Conservation (phyloP, 2,113 vertebrate genomes). For the Apodemus sylvaticus region DNA sequence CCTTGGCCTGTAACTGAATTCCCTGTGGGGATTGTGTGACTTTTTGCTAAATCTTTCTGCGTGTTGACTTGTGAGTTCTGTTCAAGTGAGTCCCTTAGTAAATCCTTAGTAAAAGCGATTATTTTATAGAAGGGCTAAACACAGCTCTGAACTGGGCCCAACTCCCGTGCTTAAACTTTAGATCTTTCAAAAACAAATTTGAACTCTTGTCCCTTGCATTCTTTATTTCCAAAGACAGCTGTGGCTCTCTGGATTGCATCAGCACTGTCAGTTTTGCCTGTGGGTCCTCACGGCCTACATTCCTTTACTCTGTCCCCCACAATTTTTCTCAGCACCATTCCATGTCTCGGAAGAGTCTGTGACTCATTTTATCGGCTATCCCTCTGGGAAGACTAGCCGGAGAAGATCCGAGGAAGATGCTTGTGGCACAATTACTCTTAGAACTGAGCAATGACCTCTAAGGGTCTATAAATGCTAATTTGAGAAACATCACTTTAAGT, state of each 20-base stretch:
- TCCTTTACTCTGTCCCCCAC: neutral
- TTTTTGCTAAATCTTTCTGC: slow-evolving; percentile 24
- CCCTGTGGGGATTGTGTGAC: neutral
- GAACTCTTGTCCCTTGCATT: neutral
- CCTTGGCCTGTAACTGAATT: neutral
- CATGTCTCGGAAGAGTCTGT: slow-evolving; percentile 20
- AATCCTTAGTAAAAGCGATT: slow-evolving; percentile 52
- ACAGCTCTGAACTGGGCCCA: slow-evolving; percentile 32
- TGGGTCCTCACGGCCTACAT: neutral
- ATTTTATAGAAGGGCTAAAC: slow-evolving; percentile 57
- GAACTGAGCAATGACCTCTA: slow-evolving; percentile 27
- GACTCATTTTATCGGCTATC: slow-evolving; percentile 9
- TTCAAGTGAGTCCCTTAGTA: slow-evolving; percentile 54
- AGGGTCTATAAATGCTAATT: slow-evolving; percentile 6
- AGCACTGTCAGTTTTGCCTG: slow-evolving; percentile 24
- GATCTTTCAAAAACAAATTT: slow-evolving; percentile 10
- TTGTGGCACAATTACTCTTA: slow-evolving; percentile 40
- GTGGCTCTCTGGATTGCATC: neutral
- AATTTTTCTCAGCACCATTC: neutral
- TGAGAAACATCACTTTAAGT: slow-evolving; percentile 27
- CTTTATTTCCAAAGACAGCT: neutral
- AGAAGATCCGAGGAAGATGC: slow-evolving; percentile 3
- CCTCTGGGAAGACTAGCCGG: neutral
- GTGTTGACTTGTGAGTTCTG: slow-evolving; percentile 59
- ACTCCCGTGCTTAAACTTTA: slow-evolving; percentile 46